Percentiles rank a stretch among this genome's conserved stretches.
phyloP scores from a whole-genome alignment of 2,797 vertebrate genomes.

The Bothrops alternatus region DNA sequence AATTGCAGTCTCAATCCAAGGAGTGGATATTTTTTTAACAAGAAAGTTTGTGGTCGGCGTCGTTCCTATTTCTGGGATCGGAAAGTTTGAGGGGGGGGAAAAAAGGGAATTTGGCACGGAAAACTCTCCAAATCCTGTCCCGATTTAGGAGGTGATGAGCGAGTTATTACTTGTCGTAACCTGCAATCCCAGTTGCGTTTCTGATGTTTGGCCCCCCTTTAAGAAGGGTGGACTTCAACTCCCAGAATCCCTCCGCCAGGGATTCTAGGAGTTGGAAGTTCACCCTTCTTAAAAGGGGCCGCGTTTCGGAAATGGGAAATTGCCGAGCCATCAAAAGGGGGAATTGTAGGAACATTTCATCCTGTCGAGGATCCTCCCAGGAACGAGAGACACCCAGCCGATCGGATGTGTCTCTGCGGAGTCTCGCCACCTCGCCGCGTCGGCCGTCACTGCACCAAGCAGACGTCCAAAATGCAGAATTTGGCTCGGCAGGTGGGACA shows the following conservation, averaged over 20 bases:
- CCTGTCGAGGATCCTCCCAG: not conserved
- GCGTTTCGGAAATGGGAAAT: no score
- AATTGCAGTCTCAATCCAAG: not conserved
- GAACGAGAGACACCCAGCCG: not conserved
- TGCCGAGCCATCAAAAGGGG: not conserved
- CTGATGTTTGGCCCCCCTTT: not conserved
- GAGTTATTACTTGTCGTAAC: not conserved
- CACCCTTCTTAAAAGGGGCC: not conserved
- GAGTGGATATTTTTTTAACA: not conserved
- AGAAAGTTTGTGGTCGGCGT: not conserved
- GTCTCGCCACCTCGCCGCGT: not conserved
- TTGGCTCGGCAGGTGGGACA: conserved; percentile 90
- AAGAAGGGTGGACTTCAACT: not conserved
- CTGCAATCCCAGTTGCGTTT: not conserved
- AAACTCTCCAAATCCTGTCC: not conserved
- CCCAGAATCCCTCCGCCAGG: not conserved
- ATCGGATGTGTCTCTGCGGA: not conserved
- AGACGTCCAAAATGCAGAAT: conserved; percentile 93
- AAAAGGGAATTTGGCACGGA: not conserved
- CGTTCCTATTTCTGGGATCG: not conserved
- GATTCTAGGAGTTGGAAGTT: not conserved
- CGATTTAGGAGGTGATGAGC: not conserved
- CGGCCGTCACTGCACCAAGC: conserved; percentile 75
- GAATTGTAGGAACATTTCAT: not conserved
- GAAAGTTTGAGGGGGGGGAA: accelerated